Evolutionary conservation across 2,113 vertebrate genomes (phyloP).

Genomic region (Elanus axillaris): DNA sequence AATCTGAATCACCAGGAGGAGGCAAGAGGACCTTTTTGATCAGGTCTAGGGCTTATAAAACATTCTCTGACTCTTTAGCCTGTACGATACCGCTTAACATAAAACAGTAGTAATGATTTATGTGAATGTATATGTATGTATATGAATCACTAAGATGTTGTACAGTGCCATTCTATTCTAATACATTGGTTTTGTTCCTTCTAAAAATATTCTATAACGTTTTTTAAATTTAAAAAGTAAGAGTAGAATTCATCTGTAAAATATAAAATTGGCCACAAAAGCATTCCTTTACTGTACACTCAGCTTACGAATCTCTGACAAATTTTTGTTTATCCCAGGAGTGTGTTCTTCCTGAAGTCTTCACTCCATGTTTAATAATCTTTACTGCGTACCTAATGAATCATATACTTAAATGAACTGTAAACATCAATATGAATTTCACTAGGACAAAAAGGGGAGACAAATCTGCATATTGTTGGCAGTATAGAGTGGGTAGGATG

Average conservation of each 20-base stretch:
- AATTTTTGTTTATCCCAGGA: neutral
- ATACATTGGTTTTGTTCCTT: neutral
- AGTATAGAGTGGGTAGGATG: constrained; percentile 7
- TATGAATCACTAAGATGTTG: neutral
- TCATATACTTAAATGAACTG: neutral
- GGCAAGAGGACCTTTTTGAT: neutral
- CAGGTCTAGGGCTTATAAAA: neutral
- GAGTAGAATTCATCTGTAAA: neutral
- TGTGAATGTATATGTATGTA: neutral
- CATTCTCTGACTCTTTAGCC: neutral
- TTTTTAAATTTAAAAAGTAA: neutral
- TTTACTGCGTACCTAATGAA: neutral
- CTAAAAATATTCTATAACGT: neutral
- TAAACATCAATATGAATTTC: neutral
- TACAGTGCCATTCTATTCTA: neutral
- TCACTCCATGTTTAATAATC: neutral
- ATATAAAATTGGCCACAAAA: neutral
- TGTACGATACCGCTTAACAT: neutral
- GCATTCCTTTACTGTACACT: neutral
- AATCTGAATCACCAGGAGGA: neutral
- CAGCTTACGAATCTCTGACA: neutral
- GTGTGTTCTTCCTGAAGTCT: neutral
- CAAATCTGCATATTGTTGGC: neutral
- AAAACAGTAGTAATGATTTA: neutral
- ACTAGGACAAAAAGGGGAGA: neutral